Evolutionary conservation across 2,113 vertebrate species (phyloP), one percentile per base, ranked within the genome.

Genomic region (Pyrgilauda ruficollis): DNA sequence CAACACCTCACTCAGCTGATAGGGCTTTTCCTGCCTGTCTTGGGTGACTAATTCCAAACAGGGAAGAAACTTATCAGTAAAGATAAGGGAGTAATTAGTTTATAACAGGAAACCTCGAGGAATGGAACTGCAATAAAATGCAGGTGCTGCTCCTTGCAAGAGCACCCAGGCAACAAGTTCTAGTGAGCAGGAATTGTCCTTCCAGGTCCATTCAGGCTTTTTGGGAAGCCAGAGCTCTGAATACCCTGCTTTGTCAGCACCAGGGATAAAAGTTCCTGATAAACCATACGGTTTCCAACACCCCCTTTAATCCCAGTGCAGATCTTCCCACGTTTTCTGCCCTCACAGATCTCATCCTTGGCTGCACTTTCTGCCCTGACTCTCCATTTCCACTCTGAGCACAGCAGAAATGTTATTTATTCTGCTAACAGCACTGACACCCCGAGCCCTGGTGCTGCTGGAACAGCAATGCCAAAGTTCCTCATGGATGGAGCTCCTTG

Each of bases 151-250:
- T 74, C 44, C 41, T 33, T 69, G 21, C 15, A 52, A 39, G 4
- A 66, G 7, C 11, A 0, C 15, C 1, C 37, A 27, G 13, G 2
- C 19, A 47, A 10, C 24, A 5, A 49, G 2, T 17, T 67, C 53
- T 67, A 79, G 1, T 0, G 4, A 55, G 50, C 31, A 67, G 63
- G 53, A 91, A 72, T 47, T 61, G 21, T 8, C 47, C 12, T 52
- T 81, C 68, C 37, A 6, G 0, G 0, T 46, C 49, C 72, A 21
- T 11, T 8, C 2, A 2, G 69, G 81, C 13, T 62, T 46, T 62
- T 46, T n/a, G 63, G 56, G 43, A 43, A 43, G 21, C 22, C 49
- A 33, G 47, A 64, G 18, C 6, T 52, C 70, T 66, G 46, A 31
- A 27, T 22, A 33, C 31, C 44, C n/a, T 44, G 31, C 30, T 83